phyloP scores from a whole-genome alignment of 2,888 invertebrate species.

The Tinea semifulvella region DNA sequence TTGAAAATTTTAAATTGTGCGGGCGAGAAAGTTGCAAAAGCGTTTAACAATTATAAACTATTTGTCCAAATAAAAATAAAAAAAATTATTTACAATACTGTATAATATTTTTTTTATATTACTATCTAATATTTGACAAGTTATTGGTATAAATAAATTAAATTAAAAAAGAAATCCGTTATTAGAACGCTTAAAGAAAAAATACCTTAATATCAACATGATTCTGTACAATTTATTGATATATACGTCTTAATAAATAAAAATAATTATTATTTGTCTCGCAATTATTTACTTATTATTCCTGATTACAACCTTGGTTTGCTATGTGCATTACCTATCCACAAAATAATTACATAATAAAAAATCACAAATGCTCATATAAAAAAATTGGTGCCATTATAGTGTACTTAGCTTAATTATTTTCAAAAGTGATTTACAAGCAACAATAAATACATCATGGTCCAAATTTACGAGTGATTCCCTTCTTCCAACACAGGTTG shows the following conservation, averaged over 20 bases:
- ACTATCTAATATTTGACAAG: no score
- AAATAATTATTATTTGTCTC: constrained; percentile 62
- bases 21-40: no score
- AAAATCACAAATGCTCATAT: constrained; percentile 37
- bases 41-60: no score
- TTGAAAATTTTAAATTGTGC: no score
- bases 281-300: constrained; percentile 47
- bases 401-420: constrained; percentile 41
- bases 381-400: constrained; percentile 47
- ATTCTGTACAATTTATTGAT: constrained; percentile 27
- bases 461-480: no score
- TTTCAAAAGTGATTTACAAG: not conserved
- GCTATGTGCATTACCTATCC: constrained; percentile 44
- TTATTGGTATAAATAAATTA: no score
- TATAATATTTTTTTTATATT: no score
- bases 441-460: not conserved
- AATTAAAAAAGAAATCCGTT: no score
- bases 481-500: no score
- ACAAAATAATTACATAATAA: constrained; percentile 8
- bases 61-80: no score
- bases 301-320: constrained; percentile 60
- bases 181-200: no score
- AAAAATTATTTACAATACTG: no score
- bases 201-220: constrained; percentile 3
- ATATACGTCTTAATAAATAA: constrained; percentile 55